Evolutionary conservation across 2,797 vertebrate species (phyloP), one percentile per base, ranked within the genome.

Genomic region (Australoheros facetus): DNA sequence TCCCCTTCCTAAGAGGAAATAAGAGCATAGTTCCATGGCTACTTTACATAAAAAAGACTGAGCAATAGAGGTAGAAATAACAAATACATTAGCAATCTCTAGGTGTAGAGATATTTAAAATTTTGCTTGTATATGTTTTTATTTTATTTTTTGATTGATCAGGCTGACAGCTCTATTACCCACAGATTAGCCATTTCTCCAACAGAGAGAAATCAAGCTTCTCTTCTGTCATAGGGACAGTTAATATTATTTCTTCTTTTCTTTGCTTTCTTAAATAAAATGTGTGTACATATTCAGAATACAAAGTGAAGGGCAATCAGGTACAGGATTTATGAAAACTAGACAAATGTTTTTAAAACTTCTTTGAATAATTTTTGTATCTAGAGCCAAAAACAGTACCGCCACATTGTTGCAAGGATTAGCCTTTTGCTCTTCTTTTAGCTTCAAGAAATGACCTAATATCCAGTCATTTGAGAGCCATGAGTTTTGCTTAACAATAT

Each of bases 391-490:
- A 19, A 69, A 62, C 54, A 23, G 17, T 32, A 2, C 71, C 16
- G n/a, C 70, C 32, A 23, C 32, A 34, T 51, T 64, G 30, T 62
- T 66, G 39, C 16, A 59, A 26, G 28, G 85, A 57, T 81, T 16
- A 8, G 39, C 56, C 17, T 73, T 82, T 34, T 55, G 14, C 53
- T 55, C 23, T 51, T 4, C 53, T 59, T 80, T 74, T 88, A 84
- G 75, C 82, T 90, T 78, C 69, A 75, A 86, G 79, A 86, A 85
- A 87, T 76, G 56, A 88, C 70, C 77, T 77, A 39, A n/a, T 56
- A 85, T 80, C 51, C 7, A 90, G 89, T 92, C 89, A 91, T 87
- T 93, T 92, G 89, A 94, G 83, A 91, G 74, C 69, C 90, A 91
- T 91, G 91, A 82, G 92, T 84, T 92, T 82, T 66, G 51, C 56